Evolutionary conservation across 2,888 invertebrate species (phyloP).

Genomic region (Acronicta psi): DNA sequence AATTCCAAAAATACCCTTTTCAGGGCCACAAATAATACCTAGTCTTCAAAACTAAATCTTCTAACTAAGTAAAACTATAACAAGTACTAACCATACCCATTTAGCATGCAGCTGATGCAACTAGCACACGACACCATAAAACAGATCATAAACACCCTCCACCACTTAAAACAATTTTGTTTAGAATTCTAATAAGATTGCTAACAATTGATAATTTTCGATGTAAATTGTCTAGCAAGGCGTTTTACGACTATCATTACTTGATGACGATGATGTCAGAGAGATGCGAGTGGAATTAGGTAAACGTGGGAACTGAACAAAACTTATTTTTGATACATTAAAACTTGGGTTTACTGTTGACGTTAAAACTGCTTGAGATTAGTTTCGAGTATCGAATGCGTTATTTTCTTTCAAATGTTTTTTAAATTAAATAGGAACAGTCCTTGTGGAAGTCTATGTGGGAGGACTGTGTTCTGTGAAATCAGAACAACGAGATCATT

Average conservation of each 20-base stretch:
- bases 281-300: constrained; percentile 6
- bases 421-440: too few species aligned
- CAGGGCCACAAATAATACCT: too few species aligned
- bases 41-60: too few species aligned
- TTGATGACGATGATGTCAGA: constrained; percentile 28
- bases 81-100: background rate
- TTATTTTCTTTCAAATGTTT: too few species aligned
- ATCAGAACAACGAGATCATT: too few species aligned
- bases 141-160: constrained; percentile 21
- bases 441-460: too few species aligned
- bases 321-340: background rate
- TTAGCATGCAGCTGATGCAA: constrained; percentile 11
- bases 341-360: background rate
- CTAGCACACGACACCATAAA: constrained; percentile 11
- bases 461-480: too few species aligned
- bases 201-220: constrained; percentile 28
- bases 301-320: constrained; percentile 30
- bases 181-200: constrained; percentile 31
- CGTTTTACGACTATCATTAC: constrained; percentile 30
- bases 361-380: background rate
- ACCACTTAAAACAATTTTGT: constrained; percentile 24
- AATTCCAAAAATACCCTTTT: too few species aligned
- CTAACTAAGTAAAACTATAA: background rate
- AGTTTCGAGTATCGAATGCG: background rate
- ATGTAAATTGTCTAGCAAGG: constrained; percentile 31